Percentiles rank a stretch among this genome's conserved stretches.
Conservation (phyloP, 2,888 invertebrate species). For the Folsomia manolachei region DNA sequence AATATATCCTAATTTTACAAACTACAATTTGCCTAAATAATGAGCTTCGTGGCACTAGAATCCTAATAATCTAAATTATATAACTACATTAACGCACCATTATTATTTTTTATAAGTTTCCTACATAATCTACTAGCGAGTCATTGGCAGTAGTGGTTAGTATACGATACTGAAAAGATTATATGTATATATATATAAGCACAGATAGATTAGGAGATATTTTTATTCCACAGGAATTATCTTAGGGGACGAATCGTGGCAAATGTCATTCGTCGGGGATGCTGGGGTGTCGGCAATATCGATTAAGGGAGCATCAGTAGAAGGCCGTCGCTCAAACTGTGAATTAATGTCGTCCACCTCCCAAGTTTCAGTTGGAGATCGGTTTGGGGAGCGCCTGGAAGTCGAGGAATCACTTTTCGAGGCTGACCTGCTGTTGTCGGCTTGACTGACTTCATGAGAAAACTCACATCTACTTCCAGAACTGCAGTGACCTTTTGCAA, state of each 20-base stretch:
- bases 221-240: conserved; percentile 19
- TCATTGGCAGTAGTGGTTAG: no score
- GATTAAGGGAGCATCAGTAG: background rate
- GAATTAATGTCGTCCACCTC: background rate
- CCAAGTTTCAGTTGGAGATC: background rate
- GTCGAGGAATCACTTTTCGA: background rate
- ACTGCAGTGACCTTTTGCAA: conserved; percentile 75
- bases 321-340: conserved; percentile 7
- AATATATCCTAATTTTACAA: no score
- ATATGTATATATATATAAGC: no score
- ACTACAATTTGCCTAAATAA: no score
- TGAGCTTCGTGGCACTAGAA: no score
- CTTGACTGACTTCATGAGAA: conserved; percentile 65
- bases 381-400: background rate
- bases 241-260: conserved; percentile 7
- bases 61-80: no score
- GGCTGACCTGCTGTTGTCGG: background rate
- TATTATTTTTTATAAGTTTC: no score
- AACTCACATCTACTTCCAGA: conserved; percentile 79
- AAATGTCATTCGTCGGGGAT: conserved; percentile 7
- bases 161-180: no score
- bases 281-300: conserved; percentile 7
- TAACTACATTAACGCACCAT: no score
- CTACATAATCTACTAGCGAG: no score
- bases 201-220: no score